These are phyloP conservation scores for Aldabrachelys gigantea DNA, from an alignment of 2,113 vertebrate genomes.

Conservation along the genomic window DNA sequence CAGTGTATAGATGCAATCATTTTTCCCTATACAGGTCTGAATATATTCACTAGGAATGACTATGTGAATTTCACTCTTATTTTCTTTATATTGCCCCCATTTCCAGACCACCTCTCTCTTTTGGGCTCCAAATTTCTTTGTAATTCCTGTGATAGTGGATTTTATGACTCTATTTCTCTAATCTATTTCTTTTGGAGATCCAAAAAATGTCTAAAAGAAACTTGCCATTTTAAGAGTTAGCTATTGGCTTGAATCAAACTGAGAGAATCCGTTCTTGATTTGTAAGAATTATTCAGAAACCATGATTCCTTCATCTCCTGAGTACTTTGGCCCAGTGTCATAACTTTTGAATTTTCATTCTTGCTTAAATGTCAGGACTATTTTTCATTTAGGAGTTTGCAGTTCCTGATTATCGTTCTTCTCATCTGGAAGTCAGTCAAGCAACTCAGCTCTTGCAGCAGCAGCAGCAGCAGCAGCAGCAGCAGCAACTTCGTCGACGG, in stretches of 20 bases:
- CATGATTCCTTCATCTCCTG: rapidly evolving
- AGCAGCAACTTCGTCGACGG: conserved; percentile 86
- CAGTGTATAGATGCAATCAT: not conserved
- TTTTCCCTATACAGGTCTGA: not conserved
- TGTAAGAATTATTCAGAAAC: not conserved
- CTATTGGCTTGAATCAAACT: not conserved
- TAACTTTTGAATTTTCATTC: not conserved
- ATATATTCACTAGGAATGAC: not conserved
- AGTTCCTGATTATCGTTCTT: conserved; percentile 90
- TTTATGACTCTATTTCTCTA: not conserved
- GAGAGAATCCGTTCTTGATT: not conserved
- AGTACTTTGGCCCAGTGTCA: rapidly evolving
- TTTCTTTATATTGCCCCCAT: not conserved
- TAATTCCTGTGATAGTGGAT: not conserved
- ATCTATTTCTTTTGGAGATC: not conserved
- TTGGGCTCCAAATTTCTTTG: not conserved
- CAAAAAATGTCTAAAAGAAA: not conserved
- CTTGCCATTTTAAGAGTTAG: not conserved
- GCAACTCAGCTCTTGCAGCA: conserved; percentile 85
- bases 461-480: conserved; percentile 83
- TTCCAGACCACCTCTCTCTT: not conserved
- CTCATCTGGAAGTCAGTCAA: conserved; percentile 88
- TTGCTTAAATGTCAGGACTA: not conserved
- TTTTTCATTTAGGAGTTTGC: conserved; percentile 88
- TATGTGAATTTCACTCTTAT: not conserved